Base-by-base conservation (phyloP, 2,888 invertebrate species). In the Drosophila acutilabella region DNA sequence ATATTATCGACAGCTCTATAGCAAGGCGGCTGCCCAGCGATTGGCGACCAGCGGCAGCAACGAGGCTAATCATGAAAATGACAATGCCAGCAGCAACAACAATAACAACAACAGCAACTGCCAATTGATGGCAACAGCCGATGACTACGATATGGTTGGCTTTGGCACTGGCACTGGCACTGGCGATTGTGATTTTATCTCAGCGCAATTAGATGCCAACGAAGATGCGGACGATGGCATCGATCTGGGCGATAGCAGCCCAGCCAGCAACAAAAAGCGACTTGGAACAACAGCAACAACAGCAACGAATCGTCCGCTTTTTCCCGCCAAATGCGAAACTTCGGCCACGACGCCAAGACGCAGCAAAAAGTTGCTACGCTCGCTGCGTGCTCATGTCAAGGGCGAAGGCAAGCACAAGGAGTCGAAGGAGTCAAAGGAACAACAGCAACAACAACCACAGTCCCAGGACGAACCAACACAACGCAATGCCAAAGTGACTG, bases 1-100 rank as follows among this genome's bases (percentile, higher is more conserved):
- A 90, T 96, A 96, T 93, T 97, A 97, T 93, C 93, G 96, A 87
- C 96, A 96, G 90, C 93, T 96, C 70, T 97, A 97, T 92, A 96
- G 96, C 72, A 92, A 92, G 76, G 92, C 92, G 64, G 92, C 92
- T 68, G 92, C 92, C 14, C 94, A 93, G 82, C 92, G 94, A 80
- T 93, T 94, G 92, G 92, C 93, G 81, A 42, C 69, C 72, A 71
- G 74, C 60, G 78, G 64, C 70, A 72, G 71, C 77, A 78, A 80
- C 73, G 89, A 75, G 71, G 87, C 89, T 88, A 89, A 89, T 89
- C 89, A 88, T 82, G 86, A 89, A 73, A 80, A 83, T 80, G 89
- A 75, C 87, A 71, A 78, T 81, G 78, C 78, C 77, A 78, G 61
- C 59, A 65, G 73, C 73, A 67, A 14, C 70, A 66, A 5, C 69